Conservation (phyloP, 1,140 invertebrate genomes). For the Zaprionus gabonicus region DNA sequence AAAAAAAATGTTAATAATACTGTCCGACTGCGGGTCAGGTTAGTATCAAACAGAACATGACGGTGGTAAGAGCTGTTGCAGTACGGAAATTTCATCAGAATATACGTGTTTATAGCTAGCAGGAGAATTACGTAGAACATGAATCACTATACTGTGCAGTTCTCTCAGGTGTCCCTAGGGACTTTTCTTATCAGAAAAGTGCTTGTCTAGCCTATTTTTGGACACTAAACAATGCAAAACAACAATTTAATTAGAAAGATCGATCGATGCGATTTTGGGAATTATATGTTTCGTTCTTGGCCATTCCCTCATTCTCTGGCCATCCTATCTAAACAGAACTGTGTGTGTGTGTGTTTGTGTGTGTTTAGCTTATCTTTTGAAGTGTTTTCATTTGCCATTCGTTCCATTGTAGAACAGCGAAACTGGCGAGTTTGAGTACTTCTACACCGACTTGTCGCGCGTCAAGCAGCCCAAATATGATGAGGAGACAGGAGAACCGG, state of each 20-base stretch:
- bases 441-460: conserved; percentile 62
- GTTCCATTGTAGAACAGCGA: conserved; percentile 67
- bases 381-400: conserved; percentile 24
- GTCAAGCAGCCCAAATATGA: conserved; percentile 65
- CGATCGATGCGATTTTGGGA: background rate
- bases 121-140: background rate
- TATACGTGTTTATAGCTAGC: background rate
- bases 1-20: background rate
- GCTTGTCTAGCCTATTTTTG: conserved; percentile 52
- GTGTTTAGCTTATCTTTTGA: conserved; percentile 14
- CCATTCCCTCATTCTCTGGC: conserved; percentile 4
- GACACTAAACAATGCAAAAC: conserved; percentile 20
- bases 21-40: conserved; percentile 5
- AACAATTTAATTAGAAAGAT: conserved; percentile 29
- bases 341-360: background rate
- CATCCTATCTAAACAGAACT: background rate
- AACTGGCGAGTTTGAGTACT: conserved; percentile 78
- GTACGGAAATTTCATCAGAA: background rate
- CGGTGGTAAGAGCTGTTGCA: conserved; percentile 63
- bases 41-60: conserved; percentile 62
- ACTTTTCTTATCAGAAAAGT: conserved; percentile 54
- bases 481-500: conserved; percentile 76
- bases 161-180: conserved; percentile 6
- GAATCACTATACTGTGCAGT: conserved; percentile 38
- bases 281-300: background rate